Base-by-base conservation (phyloP, 2,797 vertebrate species). In the Podarcis siculus region DNA sequence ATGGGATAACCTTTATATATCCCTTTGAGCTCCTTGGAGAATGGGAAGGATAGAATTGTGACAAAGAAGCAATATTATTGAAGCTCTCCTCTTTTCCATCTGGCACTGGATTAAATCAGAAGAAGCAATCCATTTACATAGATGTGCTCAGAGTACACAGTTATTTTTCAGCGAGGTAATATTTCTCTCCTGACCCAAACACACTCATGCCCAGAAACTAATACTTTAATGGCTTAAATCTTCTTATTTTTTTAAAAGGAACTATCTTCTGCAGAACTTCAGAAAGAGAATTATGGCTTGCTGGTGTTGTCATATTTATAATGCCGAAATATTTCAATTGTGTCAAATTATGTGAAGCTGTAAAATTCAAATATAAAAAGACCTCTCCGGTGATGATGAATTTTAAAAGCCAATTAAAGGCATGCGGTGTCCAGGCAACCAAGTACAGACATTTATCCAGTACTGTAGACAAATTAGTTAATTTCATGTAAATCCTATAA, bases 401-500 rank as follows among this genome's bases (percentile, higher is more conserved):
- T 75, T 82, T 39, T 1, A 58, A 78, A 77, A 88, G 75, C 42
- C 45, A 86, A 49, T 78, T 69, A 69, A 30, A 87, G 73, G 19
- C 61, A 55, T 39, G 10, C 39, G 64, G 39, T 82, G 58, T 66
- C 71, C 37, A 82, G 58, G 67, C 61, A 69, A 82, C 25, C 6
- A 9, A 35, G 25, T 76, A 21, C 15, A 25, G 35, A 25, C 55
- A 86, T 86, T 80, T 55, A 80, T 77, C 23, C 71, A 87, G 42
- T 66, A 45, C 71, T 82, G 42, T 66, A 45, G 79, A 23, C 32
- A 87, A 5, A 8, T 89, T 73, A 90, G 79, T 77, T 30, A 83
- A 76, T 83, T 82, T 67, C 58, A 69, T 77, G 42, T 67, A 83
- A 83, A 67, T 82, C 32, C n/a, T 77, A 49, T 25, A 73, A 75